Evolutionary conservation across 2,113 vertebrate species (phyloP), one percentile per base, ranked within the genome.

Genomic region (Phodopus roborovskii): DNA sequence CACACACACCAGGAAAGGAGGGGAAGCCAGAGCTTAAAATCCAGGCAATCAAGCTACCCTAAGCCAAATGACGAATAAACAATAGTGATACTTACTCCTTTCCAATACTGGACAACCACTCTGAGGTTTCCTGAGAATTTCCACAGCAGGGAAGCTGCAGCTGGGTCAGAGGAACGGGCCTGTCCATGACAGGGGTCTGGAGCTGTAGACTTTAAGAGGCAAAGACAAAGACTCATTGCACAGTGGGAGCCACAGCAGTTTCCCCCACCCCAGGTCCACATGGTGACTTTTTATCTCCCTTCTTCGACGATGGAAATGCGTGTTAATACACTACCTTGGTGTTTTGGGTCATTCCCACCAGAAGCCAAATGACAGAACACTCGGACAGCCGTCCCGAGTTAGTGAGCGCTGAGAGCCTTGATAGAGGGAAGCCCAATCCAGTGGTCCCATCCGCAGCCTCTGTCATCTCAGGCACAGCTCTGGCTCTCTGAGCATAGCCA

Each of bases 181-280:
- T 98, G 1, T 99, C 99, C 89, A 99, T 98, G 96, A 99, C 98
- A 71, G 97, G 98, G 70, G 99, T 98, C 96, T 98, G 93, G 0
- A 98, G 98, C 20, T 98, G 98, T 75, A 97, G 98, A 16, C 97
- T 90, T 99, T 99, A 97, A 30, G 96, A 98, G 90, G 84, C 50
- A 98, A 96, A 95, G 53, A 5, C 68, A 64, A 81, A 50, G 66
- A 11, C 77, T 89, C 42, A 0, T 11, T 75, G 58, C 68, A 58
- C 58, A 82, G n/a, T 7, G 17, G 22, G 70, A 45, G 19, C 56
- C 42, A 11, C 33, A 24, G 30, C 26, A 30, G 13, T 64, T 20
- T 45, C 88, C 81, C 56, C 36, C 53, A 56, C 20, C 10, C n/a
- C 56, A 39, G 48, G 20, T 0, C 0, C 82, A 17, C 87, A 7